Percentiles rank a stretch among this genome's conserved stretches.
These are phyloP conservation scores for Barnardius zonarius DNA, from an alignment of 2,113 vertebrate genomes.

Conservation along the genomic window DNA sequence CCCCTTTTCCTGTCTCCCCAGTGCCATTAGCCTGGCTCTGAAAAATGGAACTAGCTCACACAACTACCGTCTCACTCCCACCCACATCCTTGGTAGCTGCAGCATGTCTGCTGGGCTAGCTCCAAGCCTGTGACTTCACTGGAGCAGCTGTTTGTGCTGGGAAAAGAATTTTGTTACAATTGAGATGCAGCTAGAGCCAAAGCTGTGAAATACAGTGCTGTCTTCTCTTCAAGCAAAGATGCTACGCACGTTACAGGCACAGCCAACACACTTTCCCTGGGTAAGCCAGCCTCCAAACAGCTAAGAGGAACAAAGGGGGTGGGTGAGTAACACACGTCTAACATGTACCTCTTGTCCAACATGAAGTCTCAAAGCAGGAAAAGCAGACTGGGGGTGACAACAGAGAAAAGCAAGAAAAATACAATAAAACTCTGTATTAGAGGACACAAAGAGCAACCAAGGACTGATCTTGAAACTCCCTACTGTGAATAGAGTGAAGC, in stretches of 20 bases:
- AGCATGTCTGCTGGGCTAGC: not conserved
- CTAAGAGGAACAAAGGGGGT: not conserved
- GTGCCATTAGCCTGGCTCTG: not conserved
- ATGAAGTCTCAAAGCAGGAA: not conserved
- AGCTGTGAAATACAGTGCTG: not conserved
- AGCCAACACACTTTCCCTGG: not conserved
- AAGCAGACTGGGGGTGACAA: not conserved
- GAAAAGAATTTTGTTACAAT: not conserved
- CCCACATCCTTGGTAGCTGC: not conserved
- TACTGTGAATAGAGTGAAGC: not conserved
- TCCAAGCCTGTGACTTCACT: not conserved
- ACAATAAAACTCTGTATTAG: not conserved
- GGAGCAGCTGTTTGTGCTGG: slow-evolving; percentile 23
- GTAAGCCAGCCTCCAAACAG: not conserved
- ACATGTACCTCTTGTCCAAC: not conserved
- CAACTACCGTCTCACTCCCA: not conserved
- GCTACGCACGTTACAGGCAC: not conserved
- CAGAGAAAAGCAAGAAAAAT: not conserved
- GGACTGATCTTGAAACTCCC: not conserved
- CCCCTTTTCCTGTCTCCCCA: not conserved
- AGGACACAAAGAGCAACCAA: not conserved
- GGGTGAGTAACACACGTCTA: not conserved
- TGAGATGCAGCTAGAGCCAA: not conserved
- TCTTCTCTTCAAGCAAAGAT: not conserved
- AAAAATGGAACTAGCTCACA: not conserved